These are phyloP conservation scores for Grammomys dolichurus DNA, from an alignment of 2,113 vertebrate species.

Conservation along the genomic window DNA sequence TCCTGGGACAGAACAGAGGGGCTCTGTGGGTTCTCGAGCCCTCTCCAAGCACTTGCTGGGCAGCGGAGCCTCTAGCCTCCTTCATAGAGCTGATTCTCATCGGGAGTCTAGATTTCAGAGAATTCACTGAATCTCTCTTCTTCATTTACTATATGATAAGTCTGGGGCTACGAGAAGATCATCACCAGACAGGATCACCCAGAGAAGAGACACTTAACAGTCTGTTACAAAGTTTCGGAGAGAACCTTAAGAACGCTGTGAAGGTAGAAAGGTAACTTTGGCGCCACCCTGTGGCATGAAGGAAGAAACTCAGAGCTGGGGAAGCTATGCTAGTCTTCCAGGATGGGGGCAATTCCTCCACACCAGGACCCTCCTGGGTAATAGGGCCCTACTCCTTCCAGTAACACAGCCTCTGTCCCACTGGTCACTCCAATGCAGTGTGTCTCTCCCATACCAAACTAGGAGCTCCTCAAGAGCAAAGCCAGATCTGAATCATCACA, in stretches of 20 bases:
- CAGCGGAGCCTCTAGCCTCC: neutral
- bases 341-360: neutral
- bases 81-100: neutral
- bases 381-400: neutral
- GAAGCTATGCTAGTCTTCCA: neutral
- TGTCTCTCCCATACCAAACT: neutral
- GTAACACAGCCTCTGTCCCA: neutral
- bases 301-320: constrained; percentile 21
- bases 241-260: neutral
- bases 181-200: neutral
- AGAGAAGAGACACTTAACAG: neutral
- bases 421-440: neutral
- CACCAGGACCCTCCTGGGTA: neutral
- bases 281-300: constrained; percentile 11
- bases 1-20: neutral
- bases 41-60: neutral
- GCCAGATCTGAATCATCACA: neutral
- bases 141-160: neutral
- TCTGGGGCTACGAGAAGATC: neutral
- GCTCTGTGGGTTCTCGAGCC: too few species aligned
- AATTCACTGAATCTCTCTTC: neutral
- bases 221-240: fast-evolving
- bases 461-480: neutral
- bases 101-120: neutral
- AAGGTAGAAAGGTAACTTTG: constrained; percentile 38